Percentiles rank a stretch among this genome's conserved stretches.
Evolutionary conservation across 2,797 vertebrate species (phyloP).

Genomic region (Molossus molossus): DNA sequence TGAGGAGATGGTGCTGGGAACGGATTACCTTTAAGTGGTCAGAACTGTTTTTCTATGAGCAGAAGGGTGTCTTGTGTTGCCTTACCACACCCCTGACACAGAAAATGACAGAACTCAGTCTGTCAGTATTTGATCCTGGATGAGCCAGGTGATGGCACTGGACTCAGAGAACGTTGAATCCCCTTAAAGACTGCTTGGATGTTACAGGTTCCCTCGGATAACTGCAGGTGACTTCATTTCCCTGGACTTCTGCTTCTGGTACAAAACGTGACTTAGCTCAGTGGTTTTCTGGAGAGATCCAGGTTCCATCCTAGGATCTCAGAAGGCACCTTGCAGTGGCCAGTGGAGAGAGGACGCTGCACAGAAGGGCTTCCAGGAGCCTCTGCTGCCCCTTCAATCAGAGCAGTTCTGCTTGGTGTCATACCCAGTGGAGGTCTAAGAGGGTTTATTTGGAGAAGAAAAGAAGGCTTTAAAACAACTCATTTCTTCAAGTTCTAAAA

Average conservation of each 20-base stretch:
- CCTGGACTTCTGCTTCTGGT: neutral
- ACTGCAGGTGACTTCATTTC: neutral
- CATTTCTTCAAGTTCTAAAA: neutral
- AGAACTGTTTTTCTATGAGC: neutral
- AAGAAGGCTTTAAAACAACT: neutral
- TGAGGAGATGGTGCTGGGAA: neutral
- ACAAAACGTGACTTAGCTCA: neutral
- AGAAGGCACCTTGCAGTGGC: neutral
- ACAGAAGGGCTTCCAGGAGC: neutral
- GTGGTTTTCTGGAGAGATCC: neutral
- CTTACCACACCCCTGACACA: neutral
- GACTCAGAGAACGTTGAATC: neutral
- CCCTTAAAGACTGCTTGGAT: neutral
- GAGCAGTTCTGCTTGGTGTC: neutral
- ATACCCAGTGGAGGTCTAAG: neutral
- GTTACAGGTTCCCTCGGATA: neutral
- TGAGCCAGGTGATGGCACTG: neutral
- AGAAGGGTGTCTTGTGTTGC: neutral
- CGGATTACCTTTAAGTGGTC: neutral
- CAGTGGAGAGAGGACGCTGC: neutral
- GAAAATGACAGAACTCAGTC: neutral
- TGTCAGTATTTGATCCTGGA: neutral
- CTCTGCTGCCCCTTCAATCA: neutral
- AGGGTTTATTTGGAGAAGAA: neutral
- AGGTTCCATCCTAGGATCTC: neutral